Evolutionary conservation across 2,113 vertebrate genomes (phyloP), one percentile per base, ranked within the genome.

Genomic region (Thalassarche chlororhynchos): DNA sequence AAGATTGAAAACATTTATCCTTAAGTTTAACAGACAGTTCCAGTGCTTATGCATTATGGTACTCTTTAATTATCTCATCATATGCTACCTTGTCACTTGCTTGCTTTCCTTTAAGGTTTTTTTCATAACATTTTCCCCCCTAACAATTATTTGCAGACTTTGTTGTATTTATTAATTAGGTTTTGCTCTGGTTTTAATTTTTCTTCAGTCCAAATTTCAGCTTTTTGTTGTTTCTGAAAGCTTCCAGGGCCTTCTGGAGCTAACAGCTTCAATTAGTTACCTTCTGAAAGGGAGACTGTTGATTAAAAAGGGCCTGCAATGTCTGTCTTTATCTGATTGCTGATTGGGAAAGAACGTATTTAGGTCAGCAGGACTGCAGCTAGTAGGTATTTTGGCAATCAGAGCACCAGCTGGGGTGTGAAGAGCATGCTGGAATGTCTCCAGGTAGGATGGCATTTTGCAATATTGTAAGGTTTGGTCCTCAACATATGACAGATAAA

Each of bases 71-170:
- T 84, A 89, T 44, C 24, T 69, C 25, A 84, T 34, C 23, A 51
- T 52, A 58, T 46, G 9, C 31, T 79, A 54, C 13, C 10, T 68
- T 69, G 6, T 77, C 31, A 69, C 6, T 82, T 88, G 4, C 14
- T 86, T 80, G 2, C 18, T 58, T 76, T 64, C 32, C 31, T 78
- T 74, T 40, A 20, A 49, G 23, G 4, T 7, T 21, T 42, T 13
- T 46, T 11, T 4, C 3, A 15, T n/a, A 42, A 8, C 8, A 42
- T 29, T 26, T 61, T 38, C n/a, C 1, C 9, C 2, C 1, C 9
- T 11, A 69, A 57, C 1, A 47, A 29, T 25, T 58, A 58, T 32
- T 71, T 85, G 17, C 17, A 84, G 23, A 17, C 65, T 77, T 60
- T 62, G 4, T 6, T 46, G 6, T 15, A 61, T 29, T 71, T 82